Evolutionary conservation across 2,888 invertebrate species (phyloP), one percentile per base, ranked within the genome.

Genomic region (Colletes collaris): DNA sequence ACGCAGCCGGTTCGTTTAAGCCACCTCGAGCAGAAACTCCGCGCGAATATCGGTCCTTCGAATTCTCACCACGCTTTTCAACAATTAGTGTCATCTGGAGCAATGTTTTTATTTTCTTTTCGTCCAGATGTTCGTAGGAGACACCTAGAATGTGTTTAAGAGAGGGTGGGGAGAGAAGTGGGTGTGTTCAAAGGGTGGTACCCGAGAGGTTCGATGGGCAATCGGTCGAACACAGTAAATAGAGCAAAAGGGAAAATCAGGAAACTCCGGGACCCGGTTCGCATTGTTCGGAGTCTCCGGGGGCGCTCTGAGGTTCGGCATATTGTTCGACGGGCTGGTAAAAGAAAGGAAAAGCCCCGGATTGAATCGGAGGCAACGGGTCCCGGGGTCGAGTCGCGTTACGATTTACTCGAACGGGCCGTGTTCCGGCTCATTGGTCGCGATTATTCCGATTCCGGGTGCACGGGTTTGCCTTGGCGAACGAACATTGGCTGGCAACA

Each of bases 391-490:
- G 66, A 73, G 46, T 74, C 64, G 77, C 60, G 71, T 79, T 66
- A 67, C 69, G 75, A 74, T 82, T 84, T 77, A 74, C 80, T 62
- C 71, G 72, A 84, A 82, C 58, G 60, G 40, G 69, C 60, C 37
- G 69, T 56, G 72, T 82, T 77, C 77, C 76, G 72, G 74, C 46
- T 79, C 74, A 83, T 73, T 73, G 82, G 60, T 27, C 81, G 70
- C 76, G 80, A 86, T 85, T 85, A 85, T 82, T 86, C 80, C 69
- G 65, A 73, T 71, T 72, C 50, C 73, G 56, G 27, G 50, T 63
- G 66, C 62, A 64, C 37, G 67, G 73, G 82, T 86, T 86, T 86
- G 76, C 82, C 72, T 81, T 81, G 73, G 86, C 70, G 69, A 71
- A 72, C 66, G 82, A 85, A 83, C 82, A 79, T 81, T 74, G 80